A percentile compares a stretch with the other conserved stretches of the same genome.
These are phyloP conservation scores for Aldabrachelys gigantea DNA, from an alignment of 2,113 vertebrate genomes.

Conservation along the genomic window DNA sequence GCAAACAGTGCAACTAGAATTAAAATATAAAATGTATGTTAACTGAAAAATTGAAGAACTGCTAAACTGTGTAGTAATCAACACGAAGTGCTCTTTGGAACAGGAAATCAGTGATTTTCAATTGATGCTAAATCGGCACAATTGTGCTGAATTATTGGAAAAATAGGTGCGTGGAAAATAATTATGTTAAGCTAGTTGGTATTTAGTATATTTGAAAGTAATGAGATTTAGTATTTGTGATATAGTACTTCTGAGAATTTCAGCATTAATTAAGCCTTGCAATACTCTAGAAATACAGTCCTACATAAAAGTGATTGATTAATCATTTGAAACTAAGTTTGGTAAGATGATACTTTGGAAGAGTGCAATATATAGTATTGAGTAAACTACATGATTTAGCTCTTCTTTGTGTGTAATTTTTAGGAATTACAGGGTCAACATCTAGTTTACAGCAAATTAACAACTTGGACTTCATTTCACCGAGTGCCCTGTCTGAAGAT, in stretches of 20 bases:
- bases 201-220: background rate
- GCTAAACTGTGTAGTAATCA: background rate
- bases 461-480: conserved; percentile 67
- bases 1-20: rapidly evolving
- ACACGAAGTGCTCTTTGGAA: background rate
- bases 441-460: conserved; percentile 61
- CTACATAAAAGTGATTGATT: background rate
- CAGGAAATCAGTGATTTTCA: background rate
- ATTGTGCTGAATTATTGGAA: background rate
- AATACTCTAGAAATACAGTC: rapidly evolving
- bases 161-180: background rate
- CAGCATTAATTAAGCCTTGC: rapidly evolving
- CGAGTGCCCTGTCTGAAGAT: conserved; percentile 80
- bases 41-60: background rate
- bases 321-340: rapidly evolving
- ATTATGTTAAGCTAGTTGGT: background rate
- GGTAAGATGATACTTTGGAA: background rate
- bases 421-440: conserved; percentile 72
- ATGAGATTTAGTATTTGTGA: background rate
- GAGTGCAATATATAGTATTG: rapidly evolving
- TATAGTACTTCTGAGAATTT: background rate
- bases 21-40: background rate
- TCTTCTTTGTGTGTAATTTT: background rate
- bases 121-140: background rate
- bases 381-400: rapidly evolving